These are phyloP conservation scores for Drosophila obscura DNA, from an alignment of 1,140 invertebrate species.

Conservation along the genomic window DNA sequence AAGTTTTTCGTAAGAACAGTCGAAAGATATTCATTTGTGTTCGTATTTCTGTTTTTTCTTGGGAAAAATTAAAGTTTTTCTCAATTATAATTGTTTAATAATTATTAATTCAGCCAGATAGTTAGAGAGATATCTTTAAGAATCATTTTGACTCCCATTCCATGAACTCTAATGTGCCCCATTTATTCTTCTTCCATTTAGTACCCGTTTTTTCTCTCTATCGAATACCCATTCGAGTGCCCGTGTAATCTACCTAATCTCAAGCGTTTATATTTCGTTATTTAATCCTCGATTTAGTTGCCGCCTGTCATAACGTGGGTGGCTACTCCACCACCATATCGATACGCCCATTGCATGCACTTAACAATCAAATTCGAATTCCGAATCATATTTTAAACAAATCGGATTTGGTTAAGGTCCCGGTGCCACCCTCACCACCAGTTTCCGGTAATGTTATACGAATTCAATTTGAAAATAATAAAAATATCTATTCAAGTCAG, in stretches of 20 bases:
- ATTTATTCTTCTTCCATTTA: too few relatives aligned
- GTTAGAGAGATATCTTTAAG: too few relatives aligned
- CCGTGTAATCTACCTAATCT: background rate
- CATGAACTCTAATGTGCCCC: too few relatives aligned
- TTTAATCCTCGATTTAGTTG: constrained; percentile 33
- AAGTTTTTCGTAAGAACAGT: background rate
- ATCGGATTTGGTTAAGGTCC: constrained; percentile 71
- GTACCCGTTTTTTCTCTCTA: background rate
- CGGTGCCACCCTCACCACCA: constrained; percentile 9
- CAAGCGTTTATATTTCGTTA: constrained; percentile 1
- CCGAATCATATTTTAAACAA: constrained; percentile 68
- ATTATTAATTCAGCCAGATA: too few relatives aligned
- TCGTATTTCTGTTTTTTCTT: too few relatives aligned
- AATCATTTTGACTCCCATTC: too few relatives aligned
- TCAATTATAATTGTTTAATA: too few relatives aligned
- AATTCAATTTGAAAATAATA: constrained; percentile 81
- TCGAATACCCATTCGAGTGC: background rate
- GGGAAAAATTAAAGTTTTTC: background rate
- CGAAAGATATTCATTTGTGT: background rate
- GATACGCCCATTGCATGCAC: constrained; percentile 32
- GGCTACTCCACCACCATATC: background rate
- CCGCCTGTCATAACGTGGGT: constrained; percentile 38
- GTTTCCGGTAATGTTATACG: constrained; percentile 62
- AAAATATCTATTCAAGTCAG: constrained; percentile 67
- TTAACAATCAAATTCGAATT: constrained; percentile 68